Evolutionary conservation across 2,113 vertebrate genomes (phyloP).

Genomic region (Solea senegalensis): DNA sequence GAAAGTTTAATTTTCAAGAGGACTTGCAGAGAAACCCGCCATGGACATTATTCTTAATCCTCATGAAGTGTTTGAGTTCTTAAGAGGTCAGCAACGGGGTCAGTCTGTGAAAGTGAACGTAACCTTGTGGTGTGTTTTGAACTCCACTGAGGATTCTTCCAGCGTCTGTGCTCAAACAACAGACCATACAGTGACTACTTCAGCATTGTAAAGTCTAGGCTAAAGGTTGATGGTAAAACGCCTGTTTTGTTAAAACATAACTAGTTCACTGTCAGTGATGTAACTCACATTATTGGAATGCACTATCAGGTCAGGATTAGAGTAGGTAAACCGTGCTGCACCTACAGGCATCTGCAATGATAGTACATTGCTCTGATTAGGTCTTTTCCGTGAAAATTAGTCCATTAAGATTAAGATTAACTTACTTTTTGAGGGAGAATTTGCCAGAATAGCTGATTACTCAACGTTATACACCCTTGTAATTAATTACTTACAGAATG

Average conservation of each 20-base stretch:
- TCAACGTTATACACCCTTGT: too few relatives aligned
- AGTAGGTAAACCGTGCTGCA: background rate
- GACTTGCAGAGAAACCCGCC: too few relatives aligned
- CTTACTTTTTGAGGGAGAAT: too few relatives aligned
- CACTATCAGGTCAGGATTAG: background rate
- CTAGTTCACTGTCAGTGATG: background rate
- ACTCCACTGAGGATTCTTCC: background rate
- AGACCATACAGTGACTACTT: background rate
- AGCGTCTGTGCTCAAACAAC: background rate
- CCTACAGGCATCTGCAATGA: background rate
- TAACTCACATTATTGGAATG: background rate
- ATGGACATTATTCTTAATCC: too few relatives aligned
- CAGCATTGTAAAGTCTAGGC: slow-evolving; percentile 16
- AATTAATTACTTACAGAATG: too few relatives aligned
- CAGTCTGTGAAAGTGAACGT: background rate
- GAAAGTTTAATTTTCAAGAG: too few relatives aligned
- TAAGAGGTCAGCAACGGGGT: background rate
- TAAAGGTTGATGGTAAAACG: slow-evolving; percentile 37
- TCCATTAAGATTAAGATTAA: too few relatives aligned
- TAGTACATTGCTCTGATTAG: background rate
- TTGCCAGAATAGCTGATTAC: too few relatives aligned
- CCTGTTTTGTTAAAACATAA: slow-evolving; percentile 6
- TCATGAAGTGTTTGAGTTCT: too few relatives aligned
- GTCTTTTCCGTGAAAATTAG: too few relatives aligned
- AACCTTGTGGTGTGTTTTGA: background rate